Evolutionary conservation across 1,140 invertebrate species (phyloP), one percentile per base, ranked within the genome.

Genomic region (Procambarus virginalis): DNA sequence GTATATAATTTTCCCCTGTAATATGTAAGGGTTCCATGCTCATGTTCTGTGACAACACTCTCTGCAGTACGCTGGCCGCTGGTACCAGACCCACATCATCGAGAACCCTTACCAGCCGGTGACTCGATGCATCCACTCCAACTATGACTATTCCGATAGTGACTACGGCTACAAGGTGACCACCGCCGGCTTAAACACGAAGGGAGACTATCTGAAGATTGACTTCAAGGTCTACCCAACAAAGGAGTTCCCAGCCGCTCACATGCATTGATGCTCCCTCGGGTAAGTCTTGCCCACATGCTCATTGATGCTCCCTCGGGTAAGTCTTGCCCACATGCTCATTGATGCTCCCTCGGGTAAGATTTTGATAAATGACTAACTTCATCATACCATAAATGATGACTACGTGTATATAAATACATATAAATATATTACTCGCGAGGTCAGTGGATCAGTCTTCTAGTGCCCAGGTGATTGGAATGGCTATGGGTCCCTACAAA

Each of bases 251-350:
- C 64, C 34, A 64, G 64, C 64, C 9, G 34, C 45, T 9, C 64
- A 83, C 22, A 60, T 83, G 58, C 64, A 70, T 83, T 22, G 55
- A 83, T 48, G 46, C 55, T n/a, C 64, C n/a, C n/a, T n/a, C n/a
- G n/a, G n/a, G n/a, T n/a, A n/a, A n/a, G n/a, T n/a, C n/a, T n/a
- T n/a, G n/a, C n/a, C n/a, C n/a, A n/a, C n/a, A n/a, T n/a, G n/a
- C n/a, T n/a, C n/a, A n/a, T n/a, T n/a, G n/a, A n/a, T n/a, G n/a
- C n/a, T n/a, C n/a, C n/a, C n/a, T n/a, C n/a, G n/a, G n/a, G n/a
- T n/a, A n/a, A n/a, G n/a, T n/a, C n/a, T n/a, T n/a, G n/a, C n/a
- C n/a, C n/a, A n/a, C n/a, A n/a, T n/a, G n/a, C n/a, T n/a, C n/a
- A n/a, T n/a, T n/a, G n/a, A n/a, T n/a, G n/a, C n/a, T n/a, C n/a